Evolutionary conservation across 2,888 invertebrate genomes (phyloP), one percentile per base, ranked within the genome.

Genomic region (Lepidocyrtinus sp.): DNA sequence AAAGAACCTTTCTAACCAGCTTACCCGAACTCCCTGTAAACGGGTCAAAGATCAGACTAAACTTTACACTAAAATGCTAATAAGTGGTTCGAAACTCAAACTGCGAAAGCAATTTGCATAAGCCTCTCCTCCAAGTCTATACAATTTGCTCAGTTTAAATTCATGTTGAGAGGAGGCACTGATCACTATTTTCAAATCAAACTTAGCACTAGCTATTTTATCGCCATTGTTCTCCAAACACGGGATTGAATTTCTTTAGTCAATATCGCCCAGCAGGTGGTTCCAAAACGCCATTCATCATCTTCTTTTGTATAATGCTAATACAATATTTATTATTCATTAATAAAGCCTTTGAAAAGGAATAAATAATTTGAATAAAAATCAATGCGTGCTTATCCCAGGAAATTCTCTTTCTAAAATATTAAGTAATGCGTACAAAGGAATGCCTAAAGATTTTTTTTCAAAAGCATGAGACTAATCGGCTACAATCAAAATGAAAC

Each of bases 241-340:
- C 19, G 27, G 45, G 65, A 25, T 61, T 72, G 65, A 61, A 61
- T 72, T 67, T 71, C 62, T 61, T 76, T 26, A 77, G 77, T 77
- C 77, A 77, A 77, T 64, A 72, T 67, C 26, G 59, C 72, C 67
- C 62, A 15, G 45, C 77, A 67, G 77, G 77, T 55, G 72, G 77
- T 71, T 59, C 15, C 25, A 55, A 61, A 3, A n/a, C n/a, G 25
- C 24, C 36, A 72, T 64, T 71, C 59, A 74, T 74, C 67, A 25
- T 45, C 24, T 0, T 19, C 67, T 15, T n/a, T 63, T 1, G 9
- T n/a, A 9, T 9, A 36, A 65, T 45, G 45, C 45, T 9, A 45
- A 45, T 12, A 45, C 45, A 45, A 45, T 55, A 50, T 68, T 46
- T 55, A 69, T 69, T 55, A 61, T 61, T 36, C 71, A 68, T 1